Evolutionary conservation across 2,888 invertebrate species (phyloP), one percentile per base, ranked within the genome.

Genomic region (Parascotia fuliginaria): DNA sequence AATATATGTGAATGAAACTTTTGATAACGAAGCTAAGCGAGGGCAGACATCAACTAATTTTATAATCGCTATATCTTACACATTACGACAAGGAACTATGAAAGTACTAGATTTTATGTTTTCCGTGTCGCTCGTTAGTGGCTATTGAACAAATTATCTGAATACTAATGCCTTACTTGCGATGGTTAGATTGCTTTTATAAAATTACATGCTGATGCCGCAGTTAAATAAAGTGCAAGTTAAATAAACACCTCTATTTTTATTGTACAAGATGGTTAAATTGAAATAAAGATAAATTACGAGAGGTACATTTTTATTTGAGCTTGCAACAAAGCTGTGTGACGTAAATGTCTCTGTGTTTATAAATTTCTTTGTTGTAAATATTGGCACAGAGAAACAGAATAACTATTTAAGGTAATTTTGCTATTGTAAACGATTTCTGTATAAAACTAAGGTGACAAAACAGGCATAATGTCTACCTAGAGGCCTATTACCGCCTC

Each of bases 81-180:
- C 6, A 9, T 63, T 63, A 33, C 24, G 32, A 61, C 56, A 41
- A 51, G 56, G 58, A 63, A 68, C 69, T 63, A 60, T 59, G 66
- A 73, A 75, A 74, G 69, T 51, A 47, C 56, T 60, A 54, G 43
- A 59, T 64, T 68, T 68, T 59, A 73, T 67, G 70, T 75, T 60
- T 73, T 77, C 76, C 69, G 64, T 52, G 52, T 71, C 45, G 41
- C 65, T 75, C 67, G 70, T 74, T 73, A 67, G 65, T 43, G 52
- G 49, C 67, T 48, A 69, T 73, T 71, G 65, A 73, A 70, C 69
- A 71, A 71, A 73, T 73, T 72, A 60, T 50, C 33, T 50, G 52
- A 65, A 60, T 56, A 51, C 52, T 56, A 57, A 63, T 45, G 52
- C 44, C 36, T 37, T 12, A 16, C 36, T 38, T 41, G 42, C 33